Evolutionary conservation across 2,113 vertebrate species (phyloP).

Genomic region (Lanius ludovicianus): DNA sequence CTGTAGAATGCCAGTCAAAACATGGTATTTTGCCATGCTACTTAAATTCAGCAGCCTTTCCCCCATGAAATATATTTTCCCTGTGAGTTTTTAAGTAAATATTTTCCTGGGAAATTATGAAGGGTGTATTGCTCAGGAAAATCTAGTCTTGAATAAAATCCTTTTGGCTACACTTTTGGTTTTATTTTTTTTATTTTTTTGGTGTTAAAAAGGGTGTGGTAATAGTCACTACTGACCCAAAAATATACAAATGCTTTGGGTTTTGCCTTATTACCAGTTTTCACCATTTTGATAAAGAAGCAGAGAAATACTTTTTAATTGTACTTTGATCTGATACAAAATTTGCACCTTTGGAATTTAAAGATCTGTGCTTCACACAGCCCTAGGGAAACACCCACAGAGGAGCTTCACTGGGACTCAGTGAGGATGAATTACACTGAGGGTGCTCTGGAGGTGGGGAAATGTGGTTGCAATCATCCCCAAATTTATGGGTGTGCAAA

Average conservation of each 20-base stretch:
- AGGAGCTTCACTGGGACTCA: neutral
- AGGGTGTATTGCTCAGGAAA: neutral
- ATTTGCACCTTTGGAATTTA: neutral
- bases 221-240: neutral
- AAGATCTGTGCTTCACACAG: neutral
- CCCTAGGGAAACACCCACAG: neutral
- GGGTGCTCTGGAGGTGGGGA: neutral
- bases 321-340: neutral
- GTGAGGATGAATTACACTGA: accelerated
- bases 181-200: neutral
- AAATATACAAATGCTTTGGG: neutral
- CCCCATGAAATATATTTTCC: neutral
- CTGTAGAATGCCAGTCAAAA: constrained; percentile 20
- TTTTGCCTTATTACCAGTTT: neutral
- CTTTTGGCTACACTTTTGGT: neutral
- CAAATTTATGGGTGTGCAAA: neutral
- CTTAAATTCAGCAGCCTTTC: neutral
- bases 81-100: constrained; percentile 16
- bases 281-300: neutral
- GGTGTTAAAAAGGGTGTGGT: neutral
- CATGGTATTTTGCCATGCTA: neutral
- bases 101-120: neutral
- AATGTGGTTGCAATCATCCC: neutral
- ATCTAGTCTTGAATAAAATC: neutral
- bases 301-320: neutral